Percentiles rank a stretch among this genome's conserved stretches.
Conservation (phyloP, 2,113 vertebrate genomes). For the Neogale vison region DNA sequence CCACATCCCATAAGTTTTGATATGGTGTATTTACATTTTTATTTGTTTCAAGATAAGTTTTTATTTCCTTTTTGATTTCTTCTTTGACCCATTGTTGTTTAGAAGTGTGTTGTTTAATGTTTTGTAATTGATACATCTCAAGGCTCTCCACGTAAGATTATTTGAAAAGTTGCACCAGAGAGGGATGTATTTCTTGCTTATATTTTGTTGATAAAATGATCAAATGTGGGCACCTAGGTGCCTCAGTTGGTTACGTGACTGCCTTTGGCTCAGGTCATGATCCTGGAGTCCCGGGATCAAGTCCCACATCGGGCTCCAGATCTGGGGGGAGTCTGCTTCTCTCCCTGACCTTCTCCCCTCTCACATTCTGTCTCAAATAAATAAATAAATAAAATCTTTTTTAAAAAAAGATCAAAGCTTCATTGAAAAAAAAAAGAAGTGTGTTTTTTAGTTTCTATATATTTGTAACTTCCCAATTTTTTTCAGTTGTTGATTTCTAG, state of each 20-base stretch:
- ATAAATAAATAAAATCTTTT: too few species aligned
- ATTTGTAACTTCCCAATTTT: neutral
- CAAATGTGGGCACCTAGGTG: neutral
- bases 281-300: too few species aligned
- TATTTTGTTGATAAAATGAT: constrained; percentile 87
- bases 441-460: neutral
- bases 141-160: constrained; percentile 64
- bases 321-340: too few species aligned
- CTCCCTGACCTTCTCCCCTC: too few species aligned
- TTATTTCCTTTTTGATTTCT: neutral
- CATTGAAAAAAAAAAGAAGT: neutral
- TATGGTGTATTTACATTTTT: neutral
- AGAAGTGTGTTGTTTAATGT: constrained; percentile 35
- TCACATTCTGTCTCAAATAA: too few species aligned
- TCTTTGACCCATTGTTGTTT: neutral
- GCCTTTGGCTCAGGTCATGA: too few species aligned
- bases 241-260: too few species aligned
- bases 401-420: too few species aligned
- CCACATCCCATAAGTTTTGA: neutral
- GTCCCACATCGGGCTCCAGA: too few species aligned
- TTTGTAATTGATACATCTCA: constrained; percentile 75
- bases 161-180: constrained; percentile 61
- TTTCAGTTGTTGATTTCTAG: neutral
- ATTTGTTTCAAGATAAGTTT: neutral
- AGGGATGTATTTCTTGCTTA: constrained; percentile 66